Percentiles rank a stretch among this genome's conserved stretches.
Conservation (phyloP, 1,140 invertebrate species). For the Pinna nobilis region DNA sequence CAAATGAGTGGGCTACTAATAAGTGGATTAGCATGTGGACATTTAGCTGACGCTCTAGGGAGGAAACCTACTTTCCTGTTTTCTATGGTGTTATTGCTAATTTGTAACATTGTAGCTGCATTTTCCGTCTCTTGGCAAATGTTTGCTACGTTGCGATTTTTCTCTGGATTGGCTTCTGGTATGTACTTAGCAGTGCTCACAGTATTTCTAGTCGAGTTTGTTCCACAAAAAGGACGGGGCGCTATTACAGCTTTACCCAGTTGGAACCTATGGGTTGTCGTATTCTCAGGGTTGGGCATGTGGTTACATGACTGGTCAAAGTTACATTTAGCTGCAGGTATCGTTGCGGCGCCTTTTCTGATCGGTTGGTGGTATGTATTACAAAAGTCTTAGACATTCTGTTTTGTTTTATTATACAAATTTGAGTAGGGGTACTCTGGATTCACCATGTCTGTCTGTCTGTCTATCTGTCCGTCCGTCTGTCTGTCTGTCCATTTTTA, state of each 20-base stretch:
- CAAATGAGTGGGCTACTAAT: constrained; percentile 65
- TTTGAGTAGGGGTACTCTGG: too few relatives aligned
- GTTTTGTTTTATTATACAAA: too few relatives aligned
- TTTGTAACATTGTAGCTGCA: constrained; percentile 40
- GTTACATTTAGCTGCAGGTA: constrained; percentile 31
- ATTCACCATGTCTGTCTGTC: too few relatives aligned
- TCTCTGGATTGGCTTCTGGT: constrained; percentile 49
- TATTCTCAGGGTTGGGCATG: constrained; percentile 30
- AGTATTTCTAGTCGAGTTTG: constrained; percentile 35
- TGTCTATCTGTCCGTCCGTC: too few relatives aligned
- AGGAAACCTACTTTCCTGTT: constrained; percentile 53
- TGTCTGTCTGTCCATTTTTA: too few relatives aligned
- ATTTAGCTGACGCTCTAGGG: constrained; percentile 58
- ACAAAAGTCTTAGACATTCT: too few relatives aligned
- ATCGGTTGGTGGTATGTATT: constrained; percentile 36
- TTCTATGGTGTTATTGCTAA: constrained; percentile 19
- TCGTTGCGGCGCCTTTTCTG: constrained; percentile 11
- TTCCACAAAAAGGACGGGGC: constrained; percentile 20
- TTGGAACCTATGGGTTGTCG: constrained; percentile 8
- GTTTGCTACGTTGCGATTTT: constrained; percentile 58
- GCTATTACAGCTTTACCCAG: constrained; percentile 28
- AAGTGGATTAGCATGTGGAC: constrained; percentile 51
- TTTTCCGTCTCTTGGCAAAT: constrained; percentile 59
- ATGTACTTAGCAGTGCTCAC: constrained; percentile 30
- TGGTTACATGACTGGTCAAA: constrained; percentile 43